Conservation (phyloP, 1,140 invertebrate species). For the Drosophila willistoni region DNA sequence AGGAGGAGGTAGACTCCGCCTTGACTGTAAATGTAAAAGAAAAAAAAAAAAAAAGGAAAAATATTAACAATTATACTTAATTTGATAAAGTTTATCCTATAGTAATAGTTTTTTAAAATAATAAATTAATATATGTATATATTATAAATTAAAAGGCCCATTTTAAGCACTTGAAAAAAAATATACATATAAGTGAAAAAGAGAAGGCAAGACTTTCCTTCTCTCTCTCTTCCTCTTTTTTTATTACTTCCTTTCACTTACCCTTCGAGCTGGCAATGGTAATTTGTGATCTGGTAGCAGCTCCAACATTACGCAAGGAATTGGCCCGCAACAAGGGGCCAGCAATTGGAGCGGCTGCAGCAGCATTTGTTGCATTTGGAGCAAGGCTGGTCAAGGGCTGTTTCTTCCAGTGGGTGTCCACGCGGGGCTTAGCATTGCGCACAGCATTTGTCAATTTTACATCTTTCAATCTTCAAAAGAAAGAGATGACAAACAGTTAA, state of each 20-base stretch:
- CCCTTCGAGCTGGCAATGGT: constrained; percentile 33
- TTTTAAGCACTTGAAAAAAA: not conserved
- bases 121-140: not conserved
- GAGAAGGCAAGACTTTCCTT: not conserved
- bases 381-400: constrained; percentile 43
- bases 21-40: constrained; percentile 35
- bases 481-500: not conserved
- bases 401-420: constrained; percentile 82
- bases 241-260: constrained; percentile 38
- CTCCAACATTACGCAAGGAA: constrained; percentile 51
- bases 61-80: not conserved
- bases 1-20: not conserved
- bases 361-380: constrained; percentile 27
- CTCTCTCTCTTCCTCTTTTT: not conserved
- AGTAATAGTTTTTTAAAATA: not conserved
- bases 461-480: constrained; percentile 59
- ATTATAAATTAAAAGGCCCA: too few species aligned
- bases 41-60: not conserved
- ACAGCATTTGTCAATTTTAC: constrained; percentile 62
- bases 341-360: constrained; percentile 6
- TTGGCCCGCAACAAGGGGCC: constrained; percentile 63
- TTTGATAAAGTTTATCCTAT: too few species aligned
- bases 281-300: not conserved
- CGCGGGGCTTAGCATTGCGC: constrained; percentile 70
- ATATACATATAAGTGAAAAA: not conserved